Conservation (phyloP, 2,113 vertebrate genomes). For the Turdus rufiventris region DNA sequence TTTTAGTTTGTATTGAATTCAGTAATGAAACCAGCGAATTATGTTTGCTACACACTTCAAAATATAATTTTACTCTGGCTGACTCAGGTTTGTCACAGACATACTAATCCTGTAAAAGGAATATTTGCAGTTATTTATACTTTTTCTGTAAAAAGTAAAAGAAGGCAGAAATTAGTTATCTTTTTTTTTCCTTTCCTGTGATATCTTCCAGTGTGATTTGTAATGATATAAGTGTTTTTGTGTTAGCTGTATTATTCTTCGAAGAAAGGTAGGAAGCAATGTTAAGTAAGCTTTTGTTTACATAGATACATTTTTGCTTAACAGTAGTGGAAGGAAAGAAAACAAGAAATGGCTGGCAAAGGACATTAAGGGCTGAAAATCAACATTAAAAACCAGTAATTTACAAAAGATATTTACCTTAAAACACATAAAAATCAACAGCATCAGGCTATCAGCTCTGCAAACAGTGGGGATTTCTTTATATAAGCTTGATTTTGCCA, state of each 20-base stretch:
- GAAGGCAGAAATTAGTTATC: background rate
- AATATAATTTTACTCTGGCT: background rate
- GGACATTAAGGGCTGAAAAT: background rate
- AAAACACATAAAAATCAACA: background rate
- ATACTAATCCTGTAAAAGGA: background rate
- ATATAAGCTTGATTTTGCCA: background rate
- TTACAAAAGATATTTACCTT: background rate
- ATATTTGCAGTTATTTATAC: background rate
- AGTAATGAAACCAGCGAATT: background rate
- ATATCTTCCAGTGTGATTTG: background rate
- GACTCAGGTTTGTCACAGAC: background rate
- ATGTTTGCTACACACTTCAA: background rate
- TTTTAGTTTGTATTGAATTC: background rate
- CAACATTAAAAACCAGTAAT: background rate
- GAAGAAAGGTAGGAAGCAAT: background rate
- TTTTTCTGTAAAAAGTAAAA: background rate
- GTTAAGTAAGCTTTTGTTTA: background rate
- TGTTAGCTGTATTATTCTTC: background rate
- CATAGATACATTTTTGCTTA: background rate
- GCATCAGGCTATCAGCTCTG: background rate
- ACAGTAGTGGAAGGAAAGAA: background rate
- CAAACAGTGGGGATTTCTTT: accelerated
- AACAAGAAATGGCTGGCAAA: background rate
- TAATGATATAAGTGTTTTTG: background rate
- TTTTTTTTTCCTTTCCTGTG: background rate